Evolutionary conservation across 2,797 vertebrate species (phyloP).

Genomic region (Champsocephalus gunnari): DNA sequence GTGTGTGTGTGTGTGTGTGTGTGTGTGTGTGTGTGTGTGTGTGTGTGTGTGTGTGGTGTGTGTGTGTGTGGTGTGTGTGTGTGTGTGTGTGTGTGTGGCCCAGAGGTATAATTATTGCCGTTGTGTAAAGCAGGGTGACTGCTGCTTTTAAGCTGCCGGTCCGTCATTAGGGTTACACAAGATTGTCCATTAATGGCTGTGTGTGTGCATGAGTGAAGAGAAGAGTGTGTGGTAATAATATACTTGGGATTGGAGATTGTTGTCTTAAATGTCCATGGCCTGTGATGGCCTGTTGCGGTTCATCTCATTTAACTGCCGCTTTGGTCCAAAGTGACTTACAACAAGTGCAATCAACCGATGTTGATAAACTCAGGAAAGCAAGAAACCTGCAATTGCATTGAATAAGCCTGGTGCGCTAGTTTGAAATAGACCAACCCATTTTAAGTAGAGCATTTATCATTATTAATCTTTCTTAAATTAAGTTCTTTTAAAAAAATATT

Average conservation of each 20-base stretch:
- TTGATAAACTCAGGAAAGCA: no score
- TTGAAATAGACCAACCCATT: no score
- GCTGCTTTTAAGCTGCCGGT: constrained; percentile 57
- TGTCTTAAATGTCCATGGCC: constrained; percentile 7
- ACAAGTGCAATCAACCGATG: no score
- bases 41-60: constrained; percentile 12
- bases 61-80: not conserved
- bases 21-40: constrained; percentile 8
- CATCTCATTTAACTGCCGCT: no score
- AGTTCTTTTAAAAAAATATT: no score
- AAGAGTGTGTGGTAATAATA: constrained; percentile 6
- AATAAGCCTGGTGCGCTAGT: no score
- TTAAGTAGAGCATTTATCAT: no score
- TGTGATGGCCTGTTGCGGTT: not conserved
- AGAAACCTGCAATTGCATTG: no score
- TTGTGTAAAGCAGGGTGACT: constrained; percentile 63
- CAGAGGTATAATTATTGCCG: constrained; percentile 75
- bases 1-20: constrained; percentile 12
- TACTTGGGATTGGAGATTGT: constrained; percentile 10
- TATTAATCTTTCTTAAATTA: no score
- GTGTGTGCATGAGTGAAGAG: constrained; percentile 24
- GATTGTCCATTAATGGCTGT: constrained; percentile 50
- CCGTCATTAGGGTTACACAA: constrained; percentile 70
- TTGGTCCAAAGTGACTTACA: no score
- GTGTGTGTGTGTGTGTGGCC: constrained; percentile 30